A percentile compares a stretch with the other conserved stretches of the same genome.
Evolutionary conservation across 2,113 vertebrate species (phyloP).

Genomic region (Arizona elegans): DNA sequence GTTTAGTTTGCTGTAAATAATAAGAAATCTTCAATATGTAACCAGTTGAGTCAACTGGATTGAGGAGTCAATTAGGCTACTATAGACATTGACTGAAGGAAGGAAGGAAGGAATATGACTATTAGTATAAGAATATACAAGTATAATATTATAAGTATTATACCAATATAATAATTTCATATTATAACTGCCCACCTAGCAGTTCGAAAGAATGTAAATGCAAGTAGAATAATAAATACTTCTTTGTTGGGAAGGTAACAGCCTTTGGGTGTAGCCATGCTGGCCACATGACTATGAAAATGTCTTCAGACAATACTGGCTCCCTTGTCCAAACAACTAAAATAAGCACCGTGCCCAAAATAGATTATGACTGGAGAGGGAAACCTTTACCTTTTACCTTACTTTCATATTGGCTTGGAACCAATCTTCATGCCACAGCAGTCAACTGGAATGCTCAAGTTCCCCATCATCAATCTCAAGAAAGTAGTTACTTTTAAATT

Average conservation of each 20-base stretch:
- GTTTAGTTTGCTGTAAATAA: slow-evolving; percentile 43
- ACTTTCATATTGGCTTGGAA: not conserved
- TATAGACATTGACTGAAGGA: not conserved
- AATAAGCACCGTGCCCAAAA: not conserved
- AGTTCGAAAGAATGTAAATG: not conserved
- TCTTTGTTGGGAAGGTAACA: not conserved
- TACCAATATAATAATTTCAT: slow-evolving; percentile 3
- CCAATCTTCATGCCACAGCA: not conserved
- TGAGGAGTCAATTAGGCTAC: not conserved
- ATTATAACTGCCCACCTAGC: not conserved
- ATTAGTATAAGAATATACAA: not conserved
- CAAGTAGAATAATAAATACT: not conserved
- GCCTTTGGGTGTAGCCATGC: not conserved
- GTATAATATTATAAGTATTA: not conserved
- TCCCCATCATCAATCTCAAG: not conserved
- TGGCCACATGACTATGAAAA: not conserved
- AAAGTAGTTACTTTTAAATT: not conserved
- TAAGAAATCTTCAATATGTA: slow-evolving; percentile 24
- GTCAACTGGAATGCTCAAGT: not conserved
- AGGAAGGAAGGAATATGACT: not conserved
- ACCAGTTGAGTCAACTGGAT: slow-evolving; percentile 3
- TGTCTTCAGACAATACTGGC: not conserved
- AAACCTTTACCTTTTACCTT: not conserved
- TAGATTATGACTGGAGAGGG: not conserved
- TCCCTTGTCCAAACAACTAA: not conserved